Percentiles rank a stretch among this genome's conserved stretches.
Conservation (phyloP, 2,888 invertebrate species). For the Heliconius cydno region DNA sequence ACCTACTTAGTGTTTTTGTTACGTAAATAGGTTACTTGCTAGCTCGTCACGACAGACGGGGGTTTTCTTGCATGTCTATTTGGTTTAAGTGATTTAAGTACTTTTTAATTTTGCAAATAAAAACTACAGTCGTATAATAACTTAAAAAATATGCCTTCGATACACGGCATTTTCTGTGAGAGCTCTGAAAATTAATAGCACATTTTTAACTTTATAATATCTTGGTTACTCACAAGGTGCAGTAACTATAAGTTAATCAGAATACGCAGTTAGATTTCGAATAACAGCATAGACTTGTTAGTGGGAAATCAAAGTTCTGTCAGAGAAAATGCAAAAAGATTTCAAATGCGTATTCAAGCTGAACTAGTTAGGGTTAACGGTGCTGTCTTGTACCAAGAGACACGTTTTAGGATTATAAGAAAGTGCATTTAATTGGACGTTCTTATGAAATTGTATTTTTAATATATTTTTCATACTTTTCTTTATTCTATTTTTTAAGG, state of each 20-base stretch:
- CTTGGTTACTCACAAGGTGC: not conserved
- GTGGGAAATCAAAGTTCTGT: conserved; percentile 41
- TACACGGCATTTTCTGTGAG: not conserved
- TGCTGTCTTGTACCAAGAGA: conserved; percentile 36
- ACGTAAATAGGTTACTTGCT: conserved; percentile 47
- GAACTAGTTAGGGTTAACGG: conserved; percentile 48
- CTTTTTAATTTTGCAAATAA: not conserved
- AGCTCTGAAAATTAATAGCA: not conserved
- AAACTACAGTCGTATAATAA: not conserved
- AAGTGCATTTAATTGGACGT: conserved; percentile 23
- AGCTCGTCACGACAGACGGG: conserved; percentile 33
- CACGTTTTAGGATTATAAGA: conserved; percentile 41
- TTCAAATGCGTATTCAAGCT: conserved; percentile 40
- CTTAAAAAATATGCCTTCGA: not conserved
- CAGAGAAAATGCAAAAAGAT: conserved; percentile 41
- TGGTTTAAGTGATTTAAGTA: conserved; percentile 4
- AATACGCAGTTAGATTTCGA: conserved; percentile 10
- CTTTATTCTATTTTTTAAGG: not conserved
- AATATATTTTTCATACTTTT: not conserved
- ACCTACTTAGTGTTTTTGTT: conserved; percentile 56
- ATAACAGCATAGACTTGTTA: conserved; percentile 4
- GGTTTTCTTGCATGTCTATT: conserved; percentile 45
- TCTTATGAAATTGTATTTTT: conserved; percentile 6
- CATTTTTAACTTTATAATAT: not conserved
- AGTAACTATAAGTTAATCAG: conserved; percentile 12